Conservation (phyloP, 2,888 invertebrate species). For the Glyphotaelius pellucidus region DNA sequence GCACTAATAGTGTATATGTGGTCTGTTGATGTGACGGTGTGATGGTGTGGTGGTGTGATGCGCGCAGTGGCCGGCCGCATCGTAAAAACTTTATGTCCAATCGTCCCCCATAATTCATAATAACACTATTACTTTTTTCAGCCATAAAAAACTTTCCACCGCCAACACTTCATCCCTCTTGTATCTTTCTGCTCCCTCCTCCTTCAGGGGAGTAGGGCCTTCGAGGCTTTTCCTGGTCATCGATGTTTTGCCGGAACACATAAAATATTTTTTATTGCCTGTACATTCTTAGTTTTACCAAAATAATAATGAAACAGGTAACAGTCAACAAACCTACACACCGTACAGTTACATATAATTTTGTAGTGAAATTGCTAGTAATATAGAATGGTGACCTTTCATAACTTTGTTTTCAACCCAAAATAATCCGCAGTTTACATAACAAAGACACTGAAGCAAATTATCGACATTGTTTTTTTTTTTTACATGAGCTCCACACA, state of each 20-base stretch:
- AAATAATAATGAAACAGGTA: not conserved
- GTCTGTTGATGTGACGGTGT: no score
- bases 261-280: not conserved
- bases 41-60: not conserved
- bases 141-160: constrained; percentile 57
- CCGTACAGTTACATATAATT: not conserved
- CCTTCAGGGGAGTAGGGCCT: not conserved
- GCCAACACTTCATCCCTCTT: constrained; percentile 11
- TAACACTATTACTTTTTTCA: constrained; percentile 62
- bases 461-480: not conserved
- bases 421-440: not conserved
- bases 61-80: constrained; percentile 37
- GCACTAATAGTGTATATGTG: not conserved
- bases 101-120: constrained; percentile 62
- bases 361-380: not conserved
- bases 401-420: not conserved
- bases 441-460: not conserved
- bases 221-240: constrained; percentile 1
- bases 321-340: not conserved
- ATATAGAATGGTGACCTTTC: not conserved
- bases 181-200: not conserved
- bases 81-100: constrained; percentile 62
- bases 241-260: not conserved
- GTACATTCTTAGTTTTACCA: not conserved
- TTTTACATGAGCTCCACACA: no score